Conservation (phyloP, 2,113 vertebrate species). For the Tupaia chinensis region DNA sequence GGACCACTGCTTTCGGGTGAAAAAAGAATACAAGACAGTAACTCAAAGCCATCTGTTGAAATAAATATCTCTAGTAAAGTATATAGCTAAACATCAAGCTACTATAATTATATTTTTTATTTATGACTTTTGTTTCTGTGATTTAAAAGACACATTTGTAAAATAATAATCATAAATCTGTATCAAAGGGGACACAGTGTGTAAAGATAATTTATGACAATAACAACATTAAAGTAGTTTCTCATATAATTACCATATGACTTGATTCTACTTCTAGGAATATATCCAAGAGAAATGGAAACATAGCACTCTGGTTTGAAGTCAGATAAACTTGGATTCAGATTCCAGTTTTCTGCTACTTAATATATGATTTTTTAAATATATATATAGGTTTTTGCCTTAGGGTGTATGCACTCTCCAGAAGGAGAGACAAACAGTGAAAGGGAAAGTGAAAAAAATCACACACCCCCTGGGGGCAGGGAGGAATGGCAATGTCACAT, state of each 20-base stretch:
- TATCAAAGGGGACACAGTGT: not conserved
- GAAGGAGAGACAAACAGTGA: too few species aligned
- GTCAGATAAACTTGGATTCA: not conserved
- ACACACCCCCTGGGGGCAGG: too few species aligned
- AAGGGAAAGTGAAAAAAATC: too few species aligned
- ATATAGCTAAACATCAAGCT: not conserved
- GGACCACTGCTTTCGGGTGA: too few species aligned
- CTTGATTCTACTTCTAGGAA: not conserved
- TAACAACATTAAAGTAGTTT: not conserved
- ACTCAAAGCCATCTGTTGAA: not conserved
- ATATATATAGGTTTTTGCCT: too few species aligned
- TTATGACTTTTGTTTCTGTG: not conserved
- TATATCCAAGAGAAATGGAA: conserved; percentile 4
- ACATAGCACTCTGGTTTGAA: not conserved
- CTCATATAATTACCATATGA: not conserved
- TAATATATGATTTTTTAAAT: not conserved
- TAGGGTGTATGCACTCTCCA: too few species aligned
- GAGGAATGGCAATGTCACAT: too few species aligned
- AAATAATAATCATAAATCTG: not conserved
- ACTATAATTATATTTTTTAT: not conserved
- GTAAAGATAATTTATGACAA: not conserved
- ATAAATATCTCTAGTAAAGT: not conserved
- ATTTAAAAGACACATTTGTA: conserved; percentile 2
- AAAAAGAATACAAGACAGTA: not conserved
- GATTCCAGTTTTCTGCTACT: not conserved